Conservation (phyloP, 30 jellyfish, hydroid and myxozoan genomes). For the Haliclystus octoradiatus region DNA sequence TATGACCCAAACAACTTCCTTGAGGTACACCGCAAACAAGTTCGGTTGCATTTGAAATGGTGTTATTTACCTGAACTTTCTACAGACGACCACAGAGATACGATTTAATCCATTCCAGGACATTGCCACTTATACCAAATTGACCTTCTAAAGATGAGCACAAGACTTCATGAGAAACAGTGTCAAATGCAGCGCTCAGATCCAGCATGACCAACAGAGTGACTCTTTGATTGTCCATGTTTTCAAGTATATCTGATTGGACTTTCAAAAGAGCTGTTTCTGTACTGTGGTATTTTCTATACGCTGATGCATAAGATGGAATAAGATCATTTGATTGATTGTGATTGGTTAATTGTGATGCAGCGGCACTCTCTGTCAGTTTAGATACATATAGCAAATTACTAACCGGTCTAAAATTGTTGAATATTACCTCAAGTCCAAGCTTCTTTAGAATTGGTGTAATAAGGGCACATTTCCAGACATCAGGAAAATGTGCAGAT, state of each 20-base stretch:
- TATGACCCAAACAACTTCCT: conserved; percentile 1
- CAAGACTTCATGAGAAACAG: too few species aligned
- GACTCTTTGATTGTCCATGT: conserved; percentile 32
- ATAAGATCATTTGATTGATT: too few species aligned
- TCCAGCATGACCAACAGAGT: conserved; percentile 15
- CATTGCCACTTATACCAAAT: conserved; percentile 31
- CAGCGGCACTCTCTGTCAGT: too few species aligned
- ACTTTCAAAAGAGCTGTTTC: conserved; percentile 30
- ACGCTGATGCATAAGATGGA: too few species aligned
- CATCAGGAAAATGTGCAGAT: conserved; percentile 28
- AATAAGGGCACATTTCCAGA: conserved; percentile 30
- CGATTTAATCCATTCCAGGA: conserved; percentile 32
- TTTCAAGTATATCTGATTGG: conserved; percentile 19
- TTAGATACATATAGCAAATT: conserved; percentile 34
- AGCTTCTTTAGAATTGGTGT: conserved; percentile 27
- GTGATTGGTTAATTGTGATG: too few species aligned
- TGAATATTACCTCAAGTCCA: conserved; percentile 19
- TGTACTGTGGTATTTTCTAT: conserved; percentile 28
- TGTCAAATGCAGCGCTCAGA: too few species aligned
- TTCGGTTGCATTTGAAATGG: neutral
- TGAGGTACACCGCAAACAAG: neutral
- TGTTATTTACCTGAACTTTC: conserved; percentile 12
- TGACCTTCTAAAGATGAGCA: too few species aligned
- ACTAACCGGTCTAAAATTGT: conserved; percentile 45
- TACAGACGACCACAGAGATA: conserved; percentile 12